Percentiles rank a stretch among this genome's conserved stretches.
phyloP scores from a whole-genome alignment of 2,113 vertebrate genomes.

The Ifrita kowaldi region DNA sequence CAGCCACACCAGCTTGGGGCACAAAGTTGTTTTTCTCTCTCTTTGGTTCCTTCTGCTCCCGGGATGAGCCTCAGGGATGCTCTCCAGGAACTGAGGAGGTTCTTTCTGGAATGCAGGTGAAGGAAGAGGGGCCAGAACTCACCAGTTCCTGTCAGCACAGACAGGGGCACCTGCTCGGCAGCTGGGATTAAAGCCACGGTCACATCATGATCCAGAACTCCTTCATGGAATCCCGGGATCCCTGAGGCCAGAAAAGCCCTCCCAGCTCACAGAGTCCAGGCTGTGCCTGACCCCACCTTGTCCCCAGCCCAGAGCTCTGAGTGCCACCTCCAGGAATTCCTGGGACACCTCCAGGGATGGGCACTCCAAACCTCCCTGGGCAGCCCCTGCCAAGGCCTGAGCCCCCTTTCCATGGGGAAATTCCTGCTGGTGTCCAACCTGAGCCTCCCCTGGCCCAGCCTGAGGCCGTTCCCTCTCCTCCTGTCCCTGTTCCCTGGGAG shows the following conservation, averaged over 20 bases:
- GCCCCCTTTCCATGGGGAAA: neutral
- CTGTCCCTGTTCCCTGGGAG: neutral
- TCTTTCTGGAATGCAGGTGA: neutral
- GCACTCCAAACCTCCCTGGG: neutral
- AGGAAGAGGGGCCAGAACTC: neutral
- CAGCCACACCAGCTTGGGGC: accelerated
- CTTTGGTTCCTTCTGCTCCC: neutral
- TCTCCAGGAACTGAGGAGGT: neutral
- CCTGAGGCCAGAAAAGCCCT: accelerated
- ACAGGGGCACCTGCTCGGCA: accelerated
- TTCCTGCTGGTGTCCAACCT: neutral
- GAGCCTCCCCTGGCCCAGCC: neutral
- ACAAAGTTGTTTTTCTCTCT: neutral
- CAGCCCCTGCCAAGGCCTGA: neutral
- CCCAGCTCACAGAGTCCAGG: accelerated
- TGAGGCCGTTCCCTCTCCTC: neutral
- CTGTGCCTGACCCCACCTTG: neutral
- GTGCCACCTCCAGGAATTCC: neutral
- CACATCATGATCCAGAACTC: accelerated
- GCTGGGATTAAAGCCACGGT: accelerated
- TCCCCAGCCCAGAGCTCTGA: neutral
- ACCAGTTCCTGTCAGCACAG: neutral
- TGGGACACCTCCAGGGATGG: neutral
- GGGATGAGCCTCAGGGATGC: accelerated
- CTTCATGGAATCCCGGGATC: accelerated